Evolutionary conservation across 2,888 invertebrate genomes (phyloP).

Genomic region (Epirrhoe alternata): DNA sequence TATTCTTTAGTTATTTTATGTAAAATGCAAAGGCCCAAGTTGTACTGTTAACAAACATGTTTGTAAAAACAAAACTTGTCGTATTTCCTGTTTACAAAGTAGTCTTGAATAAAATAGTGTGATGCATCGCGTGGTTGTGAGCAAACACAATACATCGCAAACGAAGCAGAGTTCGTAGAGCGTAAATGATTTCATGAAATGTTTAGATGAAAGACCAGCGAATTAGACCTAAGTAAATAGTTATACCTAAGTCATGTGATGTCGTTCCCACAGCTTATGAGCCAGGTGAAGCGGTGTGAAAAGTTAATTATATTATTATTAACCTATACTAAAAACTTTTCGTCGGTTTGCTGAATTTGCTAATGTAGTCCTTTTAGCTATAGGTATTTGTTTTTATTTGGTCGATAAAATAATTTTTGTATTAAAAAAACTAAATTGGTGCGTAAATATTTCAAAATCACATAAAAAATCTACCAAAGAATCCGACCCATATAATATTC

Average conservation of each 20-base stretch:
- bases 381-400: too few species aligned
- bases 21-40: too few species aligned
- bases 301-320: too few species aligned
- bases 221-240: too few species aligned
- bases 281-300: too few species aligned
- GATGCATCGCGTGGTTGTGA: not conserved
- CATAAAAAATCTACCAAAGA: conserved; percentile 19
- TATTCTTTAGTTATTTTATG: too few species aligned
- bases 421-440: not conserved
- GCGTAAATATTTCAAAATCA: conserved; percentile 4
- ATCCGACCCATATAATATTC: conserved; percentile 34
- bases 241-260: too few species aligned
- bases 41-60: not conserved
- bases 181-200: not conserved
- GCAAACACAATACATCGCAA: not conserved
- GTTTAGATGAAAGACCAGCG: too few species aligned
- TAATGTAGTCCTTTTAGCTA: too few species aligned
- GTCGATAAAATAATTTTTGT: not conserved
- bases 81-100: not conserved
- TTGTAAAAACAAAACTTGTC: not conserved
- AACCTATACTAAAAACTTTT: too few species aligned
- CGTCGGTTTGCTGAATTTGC: too few species aligned
- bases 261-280: too few species aligned
- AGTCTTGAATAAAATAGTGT: not conserved
- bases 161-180: not conserved